Percentiles rank a stretch among this genome's conserved stretches.
Conservation (phyloP, 2,113 vertebrate species). For the Sinocyclocheilus maitianheensis region DNA sequence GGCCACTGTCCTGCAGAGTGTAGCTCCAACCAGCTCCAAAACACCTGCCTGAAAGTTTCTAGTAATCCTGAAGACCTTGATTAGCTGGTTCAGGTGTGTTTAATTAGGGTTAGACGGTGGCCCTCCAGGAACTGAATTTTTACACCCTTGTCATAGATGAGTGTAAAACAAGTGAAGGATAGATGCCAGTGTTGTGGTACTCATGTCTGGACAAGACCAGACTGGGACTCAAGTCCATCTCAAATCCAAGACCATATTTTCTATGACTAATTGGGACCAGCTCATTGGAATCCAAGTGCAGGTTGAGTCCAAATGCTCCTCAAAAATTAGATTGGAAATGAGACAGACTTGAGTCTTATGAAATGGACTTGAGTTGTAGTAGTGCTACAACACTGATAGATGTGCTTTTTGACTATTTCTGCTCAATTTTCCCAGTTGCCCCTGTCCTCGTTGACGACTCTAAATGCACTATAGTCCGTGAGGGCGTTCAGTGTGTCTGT, state of each 20-base stretch:
- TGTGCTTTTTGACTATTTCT: background rate
- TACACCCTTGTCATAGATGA: background rate
- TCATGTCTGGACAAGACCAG: background rate
- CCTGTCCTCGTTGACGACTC: conserved; percentile 85
- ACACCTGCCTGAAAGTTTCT: no score
- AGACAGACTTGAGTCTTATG: no score
- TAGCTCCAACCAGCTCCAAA: no score
- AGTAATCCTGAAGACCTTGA: no score
- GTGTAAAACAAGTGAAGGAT: background rate
- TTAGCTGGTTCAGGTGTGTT: no score
- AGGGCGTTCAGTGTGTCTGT: conserved; percentile 87
- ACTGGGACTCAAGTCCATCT: background rate
- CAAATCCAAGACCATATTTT: no score
- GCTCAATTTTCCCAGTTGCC: conserved; percentile 71
- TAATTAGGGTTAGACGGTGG: no score
- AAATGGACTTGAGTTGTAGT: background rate
- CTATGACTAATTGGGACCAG: no score
- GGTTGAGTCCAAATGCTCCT: background rate
- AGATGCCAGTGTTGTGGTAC: background rate
- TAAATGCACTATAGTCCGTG: conserved; percentile 85
- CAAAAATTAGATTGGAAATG: no score
- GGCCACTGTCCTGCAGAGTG: no score
- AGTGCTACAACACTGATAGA: background rate
- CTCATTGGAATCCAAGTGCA: background rate
- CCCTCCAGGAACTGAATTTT: no score